phyloP scores from a whole-genome alignment of 2,888 invertebrate genomes.

The Coenonympha glycerion region DNA sequence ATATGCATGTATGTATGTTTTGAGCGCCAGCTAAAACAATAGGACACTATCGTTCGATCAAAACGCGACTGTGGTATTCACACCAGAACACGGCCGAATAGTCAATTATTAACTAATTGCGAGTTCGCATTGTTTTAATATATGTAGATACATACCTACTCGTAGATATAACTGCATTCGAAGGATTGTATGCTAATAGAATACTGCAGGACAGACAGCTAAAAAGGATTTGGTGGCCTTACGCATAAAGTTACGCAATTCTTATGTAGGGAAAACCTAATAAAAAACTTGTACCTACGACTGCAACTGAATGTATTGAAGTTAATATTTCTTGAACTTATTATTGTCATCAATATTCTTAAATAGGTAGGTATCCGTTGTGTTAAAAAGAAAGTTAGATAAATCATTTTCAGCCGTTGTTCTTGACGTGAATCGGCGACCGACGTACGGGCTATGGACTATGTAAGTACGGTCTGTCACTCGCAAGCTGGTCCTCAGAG shows the following conservation, averaged over 20 bases:
- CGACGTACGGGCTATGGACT: too few species aligned
- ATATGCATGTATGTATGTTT: not conserved
- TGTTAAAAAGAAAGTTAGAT: too few species aligned
- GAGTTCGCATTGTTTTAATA: conserved; percentile 18
- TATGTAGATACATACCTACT: too few species aligned
- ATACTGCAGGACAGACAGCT: conserved; percentile 21
- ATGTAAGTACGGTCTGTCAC: too few species aligned
- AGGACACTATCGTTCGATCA: conserved; percentile 17
- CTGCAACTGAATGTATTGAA: not conserved
- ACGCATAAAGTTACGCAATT: conserved; percentile 22
- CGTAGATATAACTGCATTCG: conserved; percentile 10
- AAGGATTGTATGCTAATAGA: conserved; percentile 30
- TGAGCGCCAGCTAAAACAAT: conserved; percentile 11
- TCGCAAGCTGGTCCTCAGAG: too few species aligned
- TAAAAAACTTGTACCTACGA: conserved; percentile 10
- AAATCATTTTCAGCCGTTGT: too few species aligned
- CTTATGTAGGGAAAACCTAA: conserved; percentile 19
- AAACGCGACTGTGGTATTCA: conserved; percentile 19
- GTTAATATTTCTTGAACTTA: not conserved
- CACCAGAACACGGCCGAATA: conserved; percentile 14
- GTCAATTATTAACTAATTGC: conserved; percentile 19
- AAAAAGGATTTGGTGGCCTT: conserved; percentile 26
- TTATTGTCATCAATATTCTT: too few species aligned
- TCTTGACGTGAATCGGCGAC: too few species aligned
- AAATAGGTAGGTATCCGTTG: too few species aligned